Percentiles rank a stretch among this genome's conserved stretches.
phyloP scores from a whole-genome alignment of 2,797 vertebrate genomes.

The Florisuga fusca region DNA sequence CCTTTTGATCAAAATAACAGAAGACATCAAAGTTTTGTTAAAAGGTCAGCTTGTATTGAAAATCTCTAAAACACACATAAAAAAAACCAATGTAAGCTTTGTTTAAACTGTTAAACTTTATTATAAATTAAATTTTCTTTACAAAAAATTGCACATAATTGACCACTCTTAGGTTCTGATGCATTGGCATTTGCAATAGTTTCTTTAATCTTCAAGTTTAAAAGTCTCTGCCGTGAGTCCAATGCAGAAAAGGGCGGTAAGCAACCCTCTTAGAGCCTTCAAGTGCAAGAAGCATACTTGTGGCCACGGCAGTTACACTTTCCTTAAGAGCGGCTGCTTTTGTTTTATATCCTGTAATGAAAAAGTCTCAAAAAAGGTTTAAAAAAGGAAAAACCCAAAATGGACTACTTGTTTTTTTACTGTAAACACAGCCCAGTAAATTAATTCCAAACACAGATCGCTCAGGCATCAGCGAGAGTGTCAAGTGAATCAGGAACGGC shows the following conservation, averaged over 20 bases:
- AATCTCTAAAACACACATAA: slow-evolving; percentile 88
- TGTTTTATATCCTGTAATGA: slow-evolving; percentile 85
- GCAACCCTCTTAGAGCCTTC: slow-evolving; percentile 84
- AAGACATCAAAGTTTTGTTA: slow-evolving; percentile 33
- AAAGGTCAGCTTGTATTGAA: slow-evolving; percentile 81
- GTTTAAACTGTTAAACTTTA: slow-evolving; percentile 91
- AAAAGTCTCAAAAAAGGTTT: slow-evolving; percentile 82
- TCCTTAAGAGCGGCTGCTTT: slow-evolving; percentile 84
- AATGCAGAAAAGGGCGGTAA: slow-evolving; percentile 81
- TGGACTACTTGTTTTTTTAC: slow-evolving; percentile 81
- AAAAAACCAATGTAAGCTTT: slow-evolving; percentile 81
- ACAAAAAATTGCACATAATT: slow-evolving; percentile 92
- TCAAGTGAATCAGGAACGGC: slow-evolving; percentile 84
- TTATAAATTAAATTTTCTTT: slow-evolving; percentile 90
- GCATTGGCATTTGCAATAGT: slow-evolving; percentile 87
- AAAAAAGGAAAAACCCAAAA: slow-evolving; percentile 80
- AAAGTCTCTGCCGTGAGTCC: slow-evolving; percentile 88
- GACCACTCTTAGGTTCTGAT: slow-evolving; percentile 87
- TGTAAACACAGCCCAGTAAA: slow-evolving; percentile 82
- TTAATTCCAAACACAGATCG: slow-evolving; percentile 84
- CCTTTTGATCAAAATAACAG: slow-evolving; percentile 24
- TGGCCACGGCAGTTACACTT: slow-evolving; percentile 84
- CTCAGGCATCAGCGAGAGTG: slow-evolving; percentile 85
- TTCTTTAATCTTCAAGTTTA: slow-evolving; percentile 88
- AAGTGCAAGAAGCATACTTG: slow-evolving; percentile 86